phyloP scores from a whole-genome alignment of 2,888 invertebrate genomes.

The Auanema sp. region DNA sequence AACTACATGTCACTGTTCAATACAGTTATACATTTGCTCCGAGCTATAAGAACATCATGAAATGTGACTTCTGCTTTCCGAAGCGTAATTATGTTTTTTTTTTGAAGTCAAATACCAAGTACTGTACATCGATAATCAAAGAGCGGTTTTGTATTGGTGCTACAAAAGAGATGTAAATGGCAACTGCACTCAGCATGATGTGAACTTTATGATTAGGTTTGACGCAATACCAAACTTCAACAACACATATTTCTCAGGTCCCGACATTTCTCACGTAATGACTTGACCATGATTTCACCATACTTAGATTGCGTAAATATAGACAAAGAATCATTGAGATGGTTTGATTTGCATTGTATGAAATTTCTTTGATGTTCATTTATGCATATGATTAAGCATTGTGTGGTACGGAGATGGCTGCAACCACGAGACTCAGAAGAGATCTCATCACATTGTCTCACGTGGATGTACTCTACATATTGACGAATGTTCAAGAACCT shows the following conservation, averaged over 20 bases:
- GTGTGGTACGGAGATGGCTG: slow-evolving; percentile 43
- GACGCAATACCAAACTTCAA: neutral
- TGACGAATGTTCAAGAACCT: slow-evolving; percentile 51
- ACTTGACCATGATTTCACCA: slow-evolving; percentile 43
- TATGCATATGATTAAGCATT: slow-evolving; percentile 27
- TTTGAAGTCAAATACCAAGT: slow-evolving; percentile 40
- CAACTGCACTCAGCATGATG: slow-evolving; percentile 39
- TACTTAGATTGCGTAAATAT: slow-evolving; percentile 45
- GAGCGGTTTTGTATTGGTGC: slow-evolving; percentile 48
- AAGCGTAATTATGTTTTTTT: too few species aligned
- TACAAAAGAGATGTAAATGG: slow-evolving; percentile 30
- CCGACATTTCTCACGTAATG: slow-evolving; percentile 45
- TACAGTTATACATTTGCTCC: slow-evolving; percentile 40
- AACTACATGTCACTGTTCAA: slow-evolving; percentile 33
- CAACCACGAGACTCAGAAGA: slow-evolving; percentile 36
- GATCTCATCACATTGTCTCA: slow-evolving; percentile 48
- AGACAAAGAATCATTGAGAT: slow-evolving; percentile 35
- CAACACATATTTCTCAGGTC: slow-evolving; percentile 5
- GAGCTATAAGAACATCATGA: slow-evolving; percentile 24
- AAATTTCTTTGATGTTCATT: neutral
- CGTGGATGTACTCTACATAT: slow-evolving; percentile 47
- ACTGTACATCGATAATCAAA: slow-evolving; percentile 49
- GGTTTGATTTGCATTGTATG: slow-evolving; percentile 51
- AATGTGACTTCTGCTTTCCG: slow-evolving; percentile 19
- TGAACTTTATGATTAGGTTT: slow-evolving; percentile 35